Evolutionary conservation across 1,140 invertebrate species (phyloP).

Genomic region (Drosophila mauritiana): DNA sequence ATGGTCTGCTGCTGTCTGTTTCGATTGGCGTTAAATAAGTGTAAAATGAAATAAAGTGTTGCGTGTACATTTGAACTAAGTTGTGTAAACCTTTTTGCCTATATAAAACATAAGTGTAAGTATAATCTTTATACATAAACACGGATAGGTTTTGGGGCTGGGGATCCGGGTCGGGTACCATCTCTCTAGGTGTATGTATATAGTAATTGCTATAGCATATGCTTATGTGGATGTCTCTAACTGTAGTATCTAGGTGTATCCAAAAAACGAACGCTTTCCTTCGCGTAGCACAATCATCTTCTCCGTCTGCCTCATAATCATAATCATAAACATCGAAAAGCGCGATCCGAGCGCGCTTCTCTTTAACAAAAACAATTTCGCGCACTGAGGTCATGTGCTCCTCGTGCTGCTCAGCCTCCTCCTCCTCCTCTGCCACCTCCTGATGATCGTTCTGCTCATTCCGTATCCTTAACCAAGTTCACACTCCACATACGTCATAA

Average conservation of each 20-base stretch:
- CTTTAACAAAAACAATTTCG: constrained; percentile 69
- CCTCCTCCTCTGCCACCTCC: neutral
- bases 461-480: constrained; percentile 16
- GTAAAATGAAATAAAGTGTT: constrained; percentile 59
- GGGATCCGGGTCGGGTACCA: constrained; percentile 10
- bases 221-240: constrained; percentile 63
- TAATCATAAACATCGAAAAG: constrained; percentile 21
- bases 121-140: constrained; percentile 77
- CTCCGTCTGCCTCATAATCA: constrained; percentile 9
- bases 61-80: constrained; percentile 81
- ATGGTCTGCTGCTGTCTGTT: constrained; percentile 1
- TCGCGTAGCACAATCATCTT: constrained; percentile 33
- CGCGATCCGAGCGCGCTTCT: constrained; percentile 33
- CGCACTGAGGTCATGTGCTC: constrained; percentile 9
- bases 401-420: constrained; percentile 8
- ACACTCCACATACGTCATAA: constrained; percentile 42
- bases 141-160: constrained; percentile 36
- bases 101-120: constrained; percentile 75
- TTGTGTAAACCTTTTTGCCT: constrained; percentile 78
- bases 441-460: constrained; percentile 14
- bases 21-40: constrained; percentile 22
- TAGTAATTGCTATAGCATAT: constrained; percentile 68
- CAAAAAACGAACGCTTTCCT: constrained; percentile 64
- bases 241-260: constrained; percentile 69
- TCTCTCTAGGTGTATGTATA: constrained; percentile 37